Evolutionary conservation across 2,113 vertebrate species (phyloP).

Genomic region (Phrynocephalus versicolor): DNA sequence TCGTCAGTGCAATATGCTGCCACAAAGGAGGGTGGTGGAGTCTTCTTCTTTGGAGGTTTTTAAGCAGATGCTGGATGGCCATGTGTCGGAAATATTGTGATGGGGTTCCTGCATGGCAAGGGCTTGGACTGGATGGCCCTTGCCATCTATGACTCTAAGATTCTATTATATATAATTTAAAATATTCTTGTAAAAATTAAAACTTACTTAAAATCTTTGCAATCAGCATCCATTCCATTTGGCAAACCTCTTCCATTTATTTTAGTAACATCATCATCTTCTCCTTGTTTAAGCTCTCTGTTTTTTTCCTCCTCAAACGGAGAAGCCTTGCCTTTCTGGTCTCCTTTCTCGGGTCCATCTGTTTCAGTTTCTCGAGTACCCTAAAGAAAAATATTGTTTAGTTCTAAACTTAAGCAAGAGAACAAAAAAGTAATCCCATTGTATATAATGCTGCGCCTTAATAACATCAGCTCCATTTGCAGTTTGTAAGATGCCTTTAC

Average conservation of each 20-base stretch:
- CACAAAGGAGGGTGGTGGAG: too few species aligned
- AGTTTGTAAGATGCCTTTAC: conserved; percentile 61
- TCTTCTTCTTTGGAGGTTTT: too few species aligned
- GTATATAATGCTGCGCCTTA: conserved; percentile 68
- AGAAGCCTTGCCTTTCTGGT: conserved; percentile 90
- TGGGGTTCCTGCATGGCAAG: too few species aligned
- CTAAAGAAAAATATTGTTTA: conserved; percentile 82
- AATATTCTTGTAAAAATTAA: conserved; percentile 68
- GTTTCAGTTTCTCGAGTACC: conserved; percentile 91
- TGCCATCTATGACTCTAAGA: too few species aligned
- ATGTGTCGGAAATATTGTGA: too few species aligned
- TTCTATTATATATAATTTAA: too few species aligned
- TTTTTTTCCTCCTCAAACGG: conserved; percentile 96
- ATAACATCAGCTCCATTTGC: conserved; percentile 67
- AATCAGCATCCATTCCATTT: conserved; percentile 97
- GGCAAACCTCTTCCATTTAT: conserved; percentile 92
- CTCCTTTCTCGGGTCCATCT: conserved; percentile 91
- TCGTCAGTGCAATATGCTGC: too few species aligned
- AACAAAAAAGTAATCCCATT: conserved; percentile 72
- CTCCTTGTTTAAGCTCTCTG: conserved; percentile 91
- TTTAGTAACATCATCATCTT: conserved; percentile 89
- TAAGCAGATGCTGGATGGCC: too few species aligned
- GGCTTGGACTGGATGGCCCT: too few species aligned
- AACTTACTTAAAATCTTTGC: conserved; percentile 99
- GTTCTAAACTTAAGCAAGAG: conserved; percentile 75